Percentiles rank a stretch among this genome's conserved stretches.
phyloP scores from a whole-genome alignment of 1,140 invertebrate species.

The Drosophila persimilis region DNA sequence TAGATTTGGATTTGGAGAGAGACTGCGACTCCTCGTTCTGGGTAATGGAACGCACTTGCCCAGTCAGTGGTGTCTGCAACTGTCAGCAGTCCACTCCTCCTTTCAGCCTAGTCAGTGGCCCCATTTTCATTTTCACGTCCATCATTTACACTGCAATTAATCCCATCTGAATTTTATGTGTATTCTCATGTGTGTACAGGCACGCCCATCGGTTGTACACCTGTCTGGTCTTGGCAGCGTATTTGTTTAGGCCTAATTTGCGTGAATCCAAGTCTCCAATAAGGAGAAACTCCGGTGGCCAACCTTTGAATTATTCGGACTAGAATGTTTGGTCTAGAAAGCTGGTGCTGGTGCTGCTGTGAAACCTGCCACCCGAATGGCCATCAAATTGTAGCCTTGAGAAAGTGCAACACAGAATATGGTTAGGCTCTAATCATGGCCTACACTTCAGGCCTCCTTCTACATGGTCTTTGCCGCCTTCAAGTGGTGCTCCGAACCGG shows the following conservation, averaged over 20 bases:
- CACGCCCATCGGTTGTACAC: slow-evolving; percentile 21
- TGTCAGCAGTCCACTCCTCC: slow-evolving; percentile 2
- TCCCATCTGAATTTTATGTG: slow-evolving; percentile 42
- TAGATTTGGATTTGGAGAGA: too few relatives aligned
- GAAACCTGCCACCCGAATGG: slow-evolving; percentile 41
- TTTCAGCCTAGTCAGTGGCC: slow-evolving; percentile 49
- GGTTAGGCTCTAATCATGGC: slow-evolving; percentile 33
- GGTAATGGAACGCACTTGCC: slow-evolving; percentile 39
- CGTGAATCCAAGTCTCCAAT: slow-evolving; percentile 16
- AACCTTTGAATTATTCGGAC: slow-evolving; percentile 25
- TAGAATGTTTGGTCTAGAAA: slow-evolving; percentile 47
- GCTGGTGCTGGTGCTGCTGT: neutral
- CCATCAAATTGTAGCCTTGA: slow-evolving; percentile 53
- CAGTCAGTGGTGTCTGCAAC: slow-evolving; percentile 12
- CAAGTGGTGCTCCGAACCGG: slow-evolving; percentile 8
- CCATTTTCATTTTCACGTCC: slow-evolving; percentile 49
- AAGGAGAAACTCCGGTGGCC: slow-evolving; percentile 7
- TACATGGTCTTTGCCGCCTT: too few relatives aligned
- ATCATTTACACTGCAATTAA: slow-evolving; percentile 44
- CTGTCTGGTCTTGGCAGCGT: slow-evolving; percentile 20
- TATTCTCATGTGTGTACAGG: neutral
- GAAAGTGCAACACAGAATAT: slow-evolving; percentile 44
- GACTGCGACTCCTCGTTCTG: neutral
- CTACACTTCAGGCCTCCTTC: slow-evolving; percentile 22
- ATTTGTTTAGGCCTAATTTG: slow-evolving; percentile 10